These are phyloP conservation scores for Theristicus caerulescens DNA, from an alignment of 2,113 vertebrate species.

Conservation along the genomic window DNA sequence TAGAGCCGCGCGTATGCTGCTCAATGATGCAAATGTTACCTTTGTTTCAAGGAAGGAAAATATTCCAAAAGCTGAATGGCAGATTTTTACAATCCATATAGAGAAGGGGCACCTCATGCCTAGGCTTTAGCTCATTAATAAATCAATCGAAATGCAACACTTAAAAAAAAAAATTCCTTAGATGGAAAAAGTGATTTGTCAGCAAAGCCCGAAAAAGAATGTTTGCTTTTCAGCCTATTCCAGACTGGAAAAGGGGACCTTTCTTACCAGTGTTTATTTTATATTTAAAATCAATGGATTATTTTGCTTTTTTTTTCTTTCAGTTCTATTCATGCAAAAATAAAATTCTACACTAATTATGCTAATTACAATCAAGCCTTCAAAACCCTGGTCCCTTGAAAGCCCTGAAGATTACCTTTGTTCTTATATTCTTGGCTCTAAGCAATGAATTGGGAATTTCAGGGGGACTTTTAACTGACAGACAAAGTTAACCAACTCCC, in stretches of 20 bases:
- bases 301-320: constrained; percentile 25
- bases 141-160: constrained; percentile 30
- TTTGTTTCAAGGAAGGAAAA: constrained; percentile 11
- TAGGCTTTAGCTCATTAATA: constrained; percentile 25
- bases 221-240: constrained; percentile 42
- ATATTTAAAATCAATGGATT: constrained; percentile 51
- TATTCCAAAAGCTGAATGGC: not conserved
- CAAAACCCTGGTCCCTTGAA: not conserved
- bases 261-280: constrained; percentile 60
- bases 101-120: constrained; percentile 32
- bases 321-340: constrained; percentile 23
- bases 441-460: not conserved
- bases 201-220: constrained; percentile 37
- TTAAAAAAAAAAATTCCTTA: constrained; percentile 28
- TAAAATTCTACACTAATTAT: constrained; percentile 49
- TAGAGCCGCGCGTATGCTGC: not conserved
- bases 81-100: not conserved
- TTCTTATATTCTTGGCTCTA: constrained; percentile 11
- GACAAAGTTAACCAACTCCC: not conserved
- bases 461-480: not conserved
- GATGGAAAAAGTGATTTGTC: constrained; percentile 61
- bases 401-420: constrained; percentile 49
- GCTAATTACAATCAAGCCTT: constrained; percentile 39
- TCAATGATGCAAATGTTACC: constrained; percentile 25
- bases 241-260: constrained; percentile 39